These are phyloP conservation scores for Dufourea novaeangliae DNA, from an alignment of 1,140 invertebrate species.

Conservation along the genomic window DNA sequence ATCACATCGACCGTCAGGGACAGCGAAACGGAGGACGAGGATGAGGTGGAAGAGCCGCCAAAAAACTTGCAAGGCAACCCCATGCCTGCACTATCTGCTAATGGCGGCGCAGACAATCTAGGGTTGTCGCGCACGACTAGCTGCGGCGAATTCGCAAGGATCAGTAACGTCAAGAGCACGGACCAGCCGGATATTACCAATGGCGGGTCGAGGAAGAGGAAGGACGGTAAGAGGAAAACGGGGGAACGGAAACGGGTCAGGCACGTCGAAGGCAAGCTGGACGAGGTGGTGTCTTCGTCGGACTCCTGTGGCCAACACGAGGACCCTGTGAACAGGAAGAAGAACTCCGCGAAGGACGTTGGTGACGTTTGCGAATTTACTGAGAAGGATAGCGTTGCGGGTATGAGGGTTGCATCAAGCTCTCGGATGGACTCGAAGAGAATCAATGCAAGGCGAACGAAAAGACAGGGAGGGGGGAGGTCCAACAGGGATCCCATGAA, in stretches of 20 bases:
- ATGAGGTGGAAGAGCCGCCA: conserved; percentile 73
- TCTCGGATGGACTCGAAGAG: conserved; percentile 73
- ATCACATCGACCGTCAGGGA: conserved; percentile 60
- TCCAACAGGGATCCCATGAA: conserved; percentile 33
- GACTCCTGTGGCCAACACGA: conserved; percentile 40
- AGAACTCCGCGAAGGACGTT: conserved; percentile 31
- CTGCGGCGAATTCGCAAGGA: conserved; percentile 76
- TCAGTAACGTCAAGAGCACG: conserved; percentile 59
- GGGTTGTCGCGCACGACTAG: conserved; percentile 68
- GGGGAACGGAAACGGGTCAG: conserved; percentile 43
- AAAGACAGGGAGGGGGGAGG: conserved; percentile 34
- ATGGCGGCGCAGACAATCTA: conserved; percentile 71
- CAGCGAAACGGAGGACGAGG: conserved; percentile 63
- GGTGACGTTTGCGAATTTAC: conserved; percentile 76
- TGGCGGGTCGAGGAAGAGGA: conserved; percentile 37
- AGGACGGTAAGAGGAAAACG: conserved; percentile 29
- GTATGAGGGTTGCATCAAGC: conserved; percentile 80
- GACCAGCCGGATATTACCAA: conserved; percentile 16
- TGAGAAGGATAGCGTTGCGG: conserved; percentile 78
- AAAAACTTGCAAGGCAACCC: conserved; percentile 84
- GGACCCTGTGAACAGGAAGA: conserved; percentile 24
- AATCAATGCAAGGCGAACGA: conserved; percentile 51
- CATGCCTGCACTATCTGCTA: conserved; percentile 83
- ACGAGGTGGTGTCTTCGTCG: conserved; percentile 48
- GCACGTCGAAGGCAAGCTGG: conserved; percentile 32